Conservation (phyloP, 2,113 vertebrate genomes). For the Grallaria varia region DNA sequence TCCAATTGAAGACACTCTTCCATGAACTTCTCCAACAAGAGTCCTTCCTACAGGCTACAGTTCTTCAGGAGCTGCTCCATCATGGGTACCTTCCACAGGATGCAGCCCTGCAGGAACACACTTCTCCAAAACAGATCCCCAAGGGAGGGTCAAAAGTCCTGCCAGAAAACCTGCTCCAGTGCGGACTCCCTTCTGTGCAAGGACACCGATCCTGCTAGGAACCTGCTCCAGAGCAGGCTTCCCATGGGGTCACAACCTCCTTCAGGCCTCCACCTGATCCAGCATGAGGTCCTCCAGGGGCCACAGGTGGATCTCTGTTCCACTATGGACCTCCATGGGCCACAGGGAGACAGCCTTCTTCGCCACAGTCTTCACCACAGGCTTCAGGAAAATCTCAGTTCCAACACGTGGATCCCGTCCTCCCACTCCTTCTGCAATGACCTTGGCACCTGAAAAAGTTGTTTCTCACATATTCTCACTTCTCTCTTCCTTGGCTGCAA, state of each 20-base stretch:
- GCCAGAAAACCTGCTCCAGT: background rate
- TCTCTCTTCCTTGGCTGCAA: background rate
- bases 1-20: background rate
- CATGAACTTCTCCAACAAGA: background rate
- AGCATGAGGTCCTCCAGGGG: background rate
- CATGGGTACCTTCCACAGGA: background rate
- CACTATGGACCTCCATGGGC: too few relatives aligned
- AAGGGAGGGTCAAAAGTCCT: background rate
- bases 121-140: background rate
- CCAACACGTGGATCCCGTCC: background rate
- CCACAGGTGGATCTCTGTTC: too few relatives aligned
- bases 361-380: background rate
- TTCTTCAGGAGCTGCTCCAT: background rate
- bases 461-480: background rate
- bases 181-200: background rate
- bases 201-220: background rate
- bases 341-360: background rate
- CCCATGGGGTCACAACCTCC: background rate
- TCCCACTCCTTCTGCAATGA: background rate
- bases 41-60: background rate
- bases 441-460: background rate
- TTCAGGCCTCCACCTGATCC: background rate
- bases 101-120: background rate
- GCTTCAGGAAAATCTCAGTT: background rate
- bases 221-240: background rate